phyloP scores from a whole-genome alignment of 2,113 vertebrate genomes.

The Amblyopsis rosae region DNA sequence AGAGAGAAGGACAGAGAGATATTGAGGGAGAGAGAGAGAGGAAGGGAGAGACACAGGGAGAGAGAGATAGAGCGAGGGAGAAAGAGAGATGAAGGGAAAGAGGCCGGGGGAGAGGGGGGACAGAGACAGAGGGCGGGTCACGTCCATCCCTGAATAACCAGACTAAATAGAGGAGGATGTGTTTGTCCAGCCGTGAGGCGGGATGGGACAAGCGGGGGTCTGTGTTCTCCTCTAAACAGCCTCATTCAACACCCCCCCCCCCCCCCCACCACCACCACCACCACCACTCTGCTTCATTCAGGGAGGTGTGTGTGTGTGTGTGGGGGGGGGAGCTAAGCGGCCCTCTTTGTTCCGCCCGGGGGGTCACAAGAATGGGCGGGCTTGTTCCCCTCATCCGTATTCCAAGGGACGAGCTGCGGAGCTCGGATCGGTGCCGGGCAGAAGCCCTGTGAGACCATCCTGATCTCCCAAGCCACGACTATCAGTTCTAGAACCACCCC shows the following conservation, averaged over 20 bases:
- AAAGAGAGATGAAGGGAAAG: slow-evolving; percentile 41
- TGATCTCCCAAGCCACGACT: slow-evolving; percentile 35
- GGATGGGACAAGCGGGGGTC: slow-evolving; percentile 67
- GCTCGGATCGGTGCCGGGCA: slow-evolving; percentile 46
- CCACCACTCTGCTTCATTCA: slow-evolving; percentile 73
- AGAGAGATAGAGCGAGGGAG: too few relatives aligned
- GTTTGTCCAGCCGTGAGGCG: slow-evolving; percentile 71
- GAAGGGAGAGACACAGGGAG: too few relatives aligned
- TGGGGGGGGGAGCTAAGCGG: slow-evolving; percentile 66
- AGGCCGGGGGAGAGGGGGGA: background rate
- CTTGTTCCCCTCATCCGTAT: slow-evolving; percentile 76
- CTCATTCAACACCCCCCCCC: slow-evolving; percentile 71
- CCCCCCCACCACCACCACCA: slow-evolving; percentile 69
- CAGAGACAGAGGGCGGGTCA: slow-evolving; percentile 48
- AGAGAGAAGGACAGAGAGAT: too few relatives aligned
- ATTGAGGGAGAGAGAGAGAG: too few relatives aligned
- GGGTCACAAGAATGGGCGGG: slow-evolving; percentile 69
- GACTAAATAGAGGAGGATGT: slow-evolving; percentile 68
- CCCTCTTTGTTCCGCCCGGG: slow-evolving; percentile 68
- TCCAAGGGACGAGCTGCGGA: slow-evolving; percentile 58
- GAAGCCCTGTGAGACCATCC: slow-evolving; percentile 21
- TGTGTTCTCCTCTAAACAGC: slow-evolving; percentile 71
- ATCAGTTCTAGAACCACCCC: too few relatives aligned
- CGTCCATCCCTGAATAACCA: slow-evolving; percentile 65
- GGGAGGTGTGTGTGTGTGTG: slow-evolving; percentile 43